These are phyloP conservation scores for Drosophila pachea DNA, from an alignment of 1,140 invertebrate species.

Conservation along the genomic window DNA sequence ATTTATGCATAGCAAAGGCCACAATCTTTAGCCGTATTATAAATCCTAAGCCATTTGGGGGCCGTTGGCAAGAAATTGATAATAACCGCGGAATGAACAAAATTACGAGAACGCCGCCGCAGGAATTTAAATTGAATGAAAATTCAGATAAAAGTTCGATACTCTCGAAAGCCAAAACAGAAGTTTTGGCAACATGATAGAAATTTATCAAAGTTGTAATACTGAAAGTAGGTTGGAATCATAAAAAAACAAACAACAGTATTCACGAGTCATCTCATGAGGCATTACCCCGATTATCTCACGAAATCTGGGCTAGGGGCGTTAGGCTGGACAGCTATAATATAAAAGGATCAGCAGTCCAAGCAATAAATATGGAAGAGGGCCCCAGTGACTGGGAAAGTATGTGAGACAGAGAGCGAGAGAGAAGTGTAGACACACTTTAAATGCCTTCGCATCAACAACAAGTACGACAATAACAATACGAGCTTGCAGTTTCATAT, in stretches of 20 bases:
- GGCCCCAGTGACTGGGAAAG: conserved; percentile 17
- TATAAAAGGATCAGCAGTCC: conserved; percentile 54
- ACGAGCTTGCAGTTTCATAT: conserved; percentile 52
- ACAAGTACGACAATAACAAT: conserved; percentile 57
- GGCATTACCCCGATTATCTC: no score
- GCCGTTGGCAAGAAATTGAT: conserved; percentile 34
- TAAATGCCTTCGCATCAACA: conserved; percentile 34
- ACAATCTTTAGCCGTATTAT: conserved; percentile 11
- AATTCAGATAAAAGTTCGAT: conserved; percentile 26
- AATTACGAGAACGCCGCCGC: conserved; percentile 32
- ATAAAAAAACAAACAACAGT: neutral
- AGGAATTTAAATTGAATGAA: conserved; percentile 65
- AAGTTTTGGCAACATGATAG: neutral
- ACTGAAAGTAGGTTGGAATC: neutral
- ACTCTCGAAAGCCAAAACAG: neutral
- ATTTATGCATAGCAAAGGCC: conserved; percentile 3
- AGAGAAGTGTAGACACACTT: conserved; percentile 9
- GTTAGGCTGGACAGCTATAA: conserved; percentile 36
- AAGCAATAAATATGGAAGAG: conserved; percentile 72
- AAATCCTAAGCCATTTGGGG: conserved; percentile 54
- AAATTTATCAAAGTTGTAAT: neutral
- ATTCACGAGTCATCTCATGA: neutral
- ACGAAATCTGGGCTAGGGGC: conserved; percentile 21
- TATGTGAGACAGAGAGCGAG: neutral
- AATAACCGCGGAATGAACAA: conserved; percentile 29